Percentiles rank a stretch among this genome's conserved stretches.
These are phyloP conservation scores for Heliangelus exortis DNA, from an alignment of 2,797 vertebrate species.

Conservation along the genomic window DNA sequence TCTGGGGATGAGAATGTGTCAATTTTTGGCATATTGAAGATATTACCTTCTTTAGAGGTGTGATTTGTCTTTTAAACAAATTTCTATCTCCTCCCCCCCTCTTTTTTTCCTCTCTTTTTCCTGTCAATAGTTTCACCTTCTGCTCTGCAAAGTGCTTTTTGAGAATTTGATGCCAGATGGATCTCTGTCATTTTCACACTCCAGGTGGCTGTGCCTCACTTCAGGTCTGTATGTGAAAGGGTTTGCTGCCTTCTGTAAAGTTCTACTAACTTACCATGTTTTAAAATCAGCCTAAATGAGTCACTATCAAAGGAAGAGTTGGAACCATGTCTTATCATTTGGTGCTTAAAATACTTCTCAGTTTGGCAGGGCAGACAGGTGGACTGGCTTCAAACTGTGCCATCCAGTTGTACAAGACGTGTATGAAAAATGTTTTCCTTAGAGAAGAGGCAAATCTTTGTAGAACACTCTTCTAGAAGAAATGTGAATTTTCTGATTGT, in stretches of 20 bases:
- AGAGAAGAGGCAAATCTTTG: neutral
- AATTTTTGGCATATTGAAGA: neutral
- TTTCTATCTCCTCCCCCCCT: fast-evolving
- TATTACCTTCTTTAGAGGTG: neutral
- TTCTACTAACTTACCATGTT: neutral
- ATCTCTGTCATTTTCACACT: fast-evolving
- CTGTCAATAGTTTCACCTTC: neutral
- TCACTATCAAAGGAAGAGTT: neutral
- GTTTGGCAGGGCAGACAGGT: neutral
- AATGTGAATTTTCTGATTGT: neutral
- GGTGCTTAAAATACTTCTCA: neutral
- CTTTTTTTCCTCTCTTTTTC: neutral
- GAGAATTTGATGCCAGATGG: fast-evolving
- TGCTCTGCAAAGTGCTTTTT: neutral
- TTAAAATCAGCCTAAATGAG: neutral
- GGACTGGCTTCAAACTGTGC: neutral
- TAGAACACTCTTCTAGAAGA: neutral
- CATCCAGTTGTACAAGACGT: neutral
- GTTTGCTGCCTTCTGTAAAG: neutral
- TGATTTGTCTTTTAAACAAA: neutral
- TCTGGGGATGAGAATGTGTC: neutral
- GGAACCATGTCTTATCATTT: neutral
- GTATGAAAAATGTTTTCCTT: neutral
- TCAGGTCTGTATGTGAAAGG: neutral
- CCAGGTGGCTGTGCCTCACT: neutral